These are phyloP conservation scores for Hycleus phaleratus DNA, from an alignment of 1,140 invertebrate species.

Conservation along the genomic window DNA sequence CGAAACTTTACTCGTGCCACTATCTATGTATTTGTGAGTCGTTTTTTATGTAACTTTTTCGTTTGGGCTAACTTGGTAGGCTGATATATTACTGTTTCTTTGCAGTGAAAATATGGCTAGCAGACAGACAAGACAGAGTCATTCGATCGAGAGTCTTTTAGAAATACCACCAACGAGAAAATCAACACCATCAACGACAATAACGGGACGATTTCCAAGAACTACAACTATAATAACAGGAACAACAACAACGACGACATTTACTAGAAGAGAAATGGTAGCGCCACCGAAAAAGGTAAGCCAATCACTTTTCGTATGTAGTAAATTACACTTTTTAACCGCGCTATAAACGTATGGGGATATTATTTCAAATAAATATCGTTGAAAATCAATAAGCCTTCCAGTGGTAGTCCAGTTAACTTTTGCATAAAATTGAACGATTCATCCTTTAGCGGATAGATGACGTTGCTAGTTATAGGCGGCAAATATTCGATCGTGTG, in stretches of 20 bases:
- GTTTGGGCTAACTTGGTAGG: slow-evolving; percentile 1
- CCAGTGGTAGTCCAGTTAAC: neutral
- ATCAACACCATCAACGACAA: neutral
- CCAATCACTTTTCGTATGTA: neutral
- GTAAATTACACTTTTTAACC: neutral
- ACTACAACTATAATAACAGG: neutral
- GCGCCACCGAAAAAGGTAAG: slow-evolving; percentile 14
- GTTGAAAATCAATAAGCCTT: too few relatives aligned
- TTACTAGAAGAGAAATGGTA: neutral
- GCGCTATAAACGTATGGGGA: neutral
- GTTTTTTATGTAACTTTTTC: neutral
- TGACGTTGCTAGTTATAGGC: neutral
- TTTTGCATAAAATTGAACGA: neutral
- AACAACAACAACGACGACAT: neutral
- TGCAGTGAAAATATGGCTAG: slow-evolving; percentile 27
- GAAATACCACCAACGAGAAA: slow-evolving; percentile 24
- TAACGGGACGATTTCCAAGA: neutral
- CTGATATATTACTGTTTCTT: slow-evolving; percentile 24
- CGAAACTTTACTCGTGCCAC: neutral
- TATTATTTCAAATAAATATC: too few relatives aligned
- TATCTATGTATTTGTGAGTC: neutral
- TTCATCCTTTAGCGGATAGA: neutral
- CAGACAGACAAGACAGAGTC: slow-evolving; percentile 29
- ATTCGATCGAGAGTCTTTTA: slow-evolving; percentile 30
- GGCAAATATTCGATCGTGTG: too few relatives aligned